These are phyloP conservation scores for Aphelinus certus DNA, from an alignment of 1,140 invertebrate genomes.

Conservation along the genomic window DNA sequence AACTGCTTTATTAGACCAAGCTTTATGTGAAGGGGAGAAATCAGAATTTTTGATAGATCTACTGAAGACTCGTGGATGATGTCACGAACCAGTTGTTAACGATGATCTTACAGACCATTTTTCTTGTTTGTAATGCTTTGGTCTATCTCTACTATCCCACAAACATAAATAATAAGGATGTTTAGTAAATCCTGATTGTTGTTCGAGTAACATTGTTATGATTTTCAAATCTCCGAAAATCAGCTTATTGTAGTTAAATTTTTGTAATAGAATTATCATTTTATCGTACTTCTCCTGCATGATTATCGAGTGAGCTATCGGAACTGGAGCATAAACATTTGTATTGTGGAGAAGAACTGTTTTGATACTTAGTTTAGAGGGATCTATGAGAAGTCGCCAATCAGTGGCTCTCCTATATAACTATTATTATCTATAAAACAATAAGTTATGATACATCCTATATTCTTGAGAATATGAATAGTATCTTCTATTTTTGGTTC, in stretches of 20 bases:
- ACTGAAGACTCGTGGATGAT: neutral
- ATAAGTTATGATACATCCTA: too few relatives aligned
- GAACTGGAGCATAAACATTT: constrained; percentile 1
- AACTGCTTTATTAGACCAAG: too few relatives aligned
- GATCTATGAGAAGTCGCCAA: neutral
- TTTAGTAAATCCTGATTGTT: neutral
- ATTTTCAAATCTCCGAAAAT: neutral
- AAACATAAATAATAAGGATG: neutral
- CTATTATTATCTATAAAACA: too few relatives aligned
- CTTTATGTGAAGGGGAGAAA: neutral
- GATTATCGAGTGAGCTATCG: neutral
- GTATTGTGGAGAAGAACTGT: neutral
- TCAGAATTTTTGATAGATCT: neutral
- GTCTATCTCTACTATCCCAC: constrained; percentile 2
- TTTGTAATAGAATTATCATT: neutral
- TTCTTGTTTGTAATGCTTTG: neutral
- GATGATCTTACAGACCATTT: neutral
- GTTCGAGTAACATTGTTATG: neutral
- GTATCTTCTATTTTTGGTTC: too few relatives aligned
- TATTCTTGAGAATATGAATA: too few relatives aligned
- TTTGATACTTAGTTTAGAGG: neutral
- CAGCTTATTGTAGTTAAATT: neutral
- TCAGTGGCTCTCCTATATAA: neutral
- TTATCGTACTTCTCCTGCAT: neutral
- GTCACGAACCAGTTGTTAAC: neutral